These are phyloP conservation scores for Trachymyrmex cornetzi DNA, from an alignment of 1,140 invertebrate species.

Conservation along the genomic window DNA sequence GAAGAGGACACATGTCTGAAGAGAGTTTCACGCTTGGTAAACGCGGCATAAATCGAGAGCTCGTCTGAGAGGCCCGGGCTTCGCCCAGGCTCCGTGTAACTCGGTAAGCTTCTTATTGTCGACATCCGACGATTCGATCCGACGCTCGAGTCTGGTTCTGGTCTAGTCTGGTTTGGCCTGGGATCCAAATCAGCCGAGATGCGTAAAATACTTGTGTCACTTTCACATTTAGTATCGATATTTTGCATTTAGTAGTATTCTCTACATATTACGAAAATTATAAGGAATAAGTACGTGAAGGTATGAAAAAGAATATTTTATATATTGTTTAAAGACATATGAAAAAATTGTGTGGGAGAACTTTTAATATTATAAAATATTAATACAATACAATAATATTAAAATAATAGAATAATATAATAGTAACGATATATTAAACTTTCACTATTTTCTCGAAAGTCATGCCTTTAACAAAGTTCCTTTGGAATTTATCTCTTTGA, in stretches of 20 bases:
- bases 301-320: not conserved
- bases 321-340: not conserved
- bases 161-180: not conserved
- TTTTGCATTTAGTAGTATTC: not conserved
- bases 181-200: not conserved
- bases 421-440: not conserved
- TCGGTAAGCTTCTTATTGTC: conserved; percentile 69
- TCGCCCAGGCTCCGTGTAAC: conserved; percentile 36
- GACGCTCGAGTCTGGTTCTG: conserved; percentile 23
- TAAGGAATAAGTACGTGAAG: not conserved
- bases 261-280: not conserved
- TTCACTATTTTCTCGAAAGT: not conserved
- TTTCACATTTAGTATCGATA: not conserved
- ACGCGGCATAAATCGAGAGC: conserved; percentile 61
- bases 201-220: not conserved
- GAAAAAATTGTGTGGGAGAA: not conserved
- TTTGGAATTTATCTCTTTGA: not conserved
- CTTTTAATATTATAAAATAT: not conserved
- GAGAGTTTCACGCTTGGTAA: conserved; percentile 44
- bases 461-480: not conserved
- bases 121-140: conserved; percentile 22
- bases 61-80: conserved; percentile 23
- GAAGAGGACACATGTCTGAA: conserved; percentile 22
- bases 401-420: too few relatives aligned
- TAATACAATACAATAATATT: not conserved